These are phyloP conservation scores for Melolontha melolontha DNA, from an alignment of 2,888 invertebrate species.

Conservation along the genomic window DNA sequence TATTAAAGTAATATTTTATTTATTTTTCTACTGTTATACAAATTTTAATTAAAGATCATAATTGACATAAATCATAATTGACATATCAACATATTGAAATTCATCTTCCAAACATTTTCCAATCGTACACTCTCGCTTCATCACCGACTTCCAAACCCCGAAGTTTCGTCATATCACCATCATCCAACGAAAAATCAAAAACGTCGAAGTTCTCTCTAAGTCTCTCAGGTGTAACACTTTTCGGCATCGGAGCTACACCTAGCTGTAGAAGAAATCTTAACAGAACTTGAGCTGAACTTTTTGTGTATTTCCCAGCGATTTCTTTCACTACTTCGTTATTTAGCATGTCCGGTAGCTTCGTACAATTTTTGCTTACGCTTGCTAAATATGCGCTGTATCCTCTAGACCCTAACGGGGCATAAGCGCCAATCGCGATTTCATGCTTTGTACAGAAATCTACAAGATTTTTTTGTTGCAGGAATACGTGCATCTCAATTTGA, in stretches of 20 bases:
- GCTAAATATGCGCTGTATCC: constrained; percentile 60
- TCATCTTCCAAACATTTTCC: constrained; percentile 67
- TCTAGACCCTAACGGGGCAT: constrained; percentile 67
- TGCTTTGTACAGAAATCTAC: constrained; percentile 59
- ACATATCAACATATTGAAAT: too few relatives aligned
- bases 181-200: constrained; percentile 76
- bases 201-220: constrained; percentile 80
- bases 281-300: constrained; percentile 79
- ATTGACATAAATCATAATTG: constrained; percentile 71
- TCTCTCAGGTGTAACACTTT: constrained; percentile 78
- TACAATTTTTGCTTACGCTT: constrained; percentile 62
- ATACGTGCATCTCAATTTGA: constrained; percentile 73
- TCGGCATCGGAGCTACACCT: constrained; percentile 81
- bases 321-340: constrained; percentile 69
- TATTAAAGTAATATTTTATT: too few relatives aligned
- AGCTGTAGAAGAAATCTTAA: constrained; percentile 78
- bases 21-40: too few relatives aligned
- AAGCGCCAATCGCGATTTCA: constrained; percentile 67
- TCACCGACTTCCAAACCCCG: constrained; percentile 73
- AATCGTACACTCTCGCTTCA: constrained; percentile 73
- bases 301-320: constrained; percentile 71
- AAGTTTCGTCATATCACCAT: constrained; percentile 71
- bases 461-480: constrained; percentile 67
- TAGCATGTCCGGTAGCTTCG: constrained; percentile 73
- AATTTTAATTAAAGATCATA: constrained; percentile 8